Conservation (phyloP, 2,888 invertebrate genomes). For the Drosophila ezoana region DNA sequence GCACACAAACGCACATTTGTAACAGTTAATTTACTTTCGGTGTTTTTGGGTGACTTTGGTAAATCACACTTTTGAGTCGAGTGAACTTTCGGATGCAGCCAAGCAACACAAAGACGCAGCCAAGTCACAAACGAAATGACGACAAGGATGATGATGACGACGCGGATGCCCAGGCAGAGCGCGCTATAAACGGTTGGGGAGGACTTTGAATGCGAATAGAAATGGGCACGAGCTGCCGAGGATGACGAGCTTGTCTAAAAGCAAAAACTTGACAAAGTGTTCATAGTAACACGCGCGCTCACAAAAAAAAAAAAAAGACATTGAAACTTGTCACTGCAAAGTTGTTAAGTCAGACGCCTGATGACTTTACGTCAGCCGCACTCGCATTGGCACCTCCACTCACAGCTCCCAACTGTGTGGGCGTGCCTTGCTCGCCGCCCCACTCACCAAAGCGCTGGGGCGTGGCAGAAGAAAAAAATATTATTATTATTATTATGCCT, state of each 20-base stretch:
- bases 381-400: constrained; percentile 11
- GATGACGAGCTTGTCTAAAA: constrained; percentile 49
- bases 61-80: constrained; percentile 61
- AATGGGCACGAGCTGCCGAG: constrained; percentile 28
- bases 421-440: constrained; percentile 42
- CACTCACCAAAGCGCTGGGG: constrained; percentile 45
- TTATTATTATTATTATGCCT: constrained; percentile 45
- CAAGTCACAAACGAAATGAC: constrained; percentile 30
- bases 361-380: constrained; percentile 68
- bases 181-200: constrained; percentile 15
- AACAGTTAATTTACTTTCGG: constrained; percentile 73
- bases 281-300: constrained; percentile 67
- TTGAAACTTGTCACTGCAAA: constrained; percentile 76
- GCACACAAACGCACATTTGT: constrained; percentile 45
- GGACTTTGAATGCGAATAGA: constrained; percentile 5
- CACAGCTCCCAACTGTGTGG: constrained; percentile 46
- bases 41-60: constrained; percentile 68
- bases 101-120: constrained; percentile 36
- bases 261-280: constrained; percentile 77
- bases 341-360: constrained; percentile 79
- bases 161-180: constrained; percentile 10
- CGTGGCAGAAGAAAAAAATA: constrained; percentile 47
- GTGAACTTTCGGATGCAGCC: constrained; percentile 53
- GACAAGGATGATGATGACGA: constrained; percentile 21
- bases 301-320: constrained; percentile 51